Percentiles rank a stretch among this genome's conserved stretches.
These are phyloP conservation scores for Parauchenoglanis punctatus DNA, from an alignment of 2,797 vertebrate species.

Conservation along the genomic window DNA sequence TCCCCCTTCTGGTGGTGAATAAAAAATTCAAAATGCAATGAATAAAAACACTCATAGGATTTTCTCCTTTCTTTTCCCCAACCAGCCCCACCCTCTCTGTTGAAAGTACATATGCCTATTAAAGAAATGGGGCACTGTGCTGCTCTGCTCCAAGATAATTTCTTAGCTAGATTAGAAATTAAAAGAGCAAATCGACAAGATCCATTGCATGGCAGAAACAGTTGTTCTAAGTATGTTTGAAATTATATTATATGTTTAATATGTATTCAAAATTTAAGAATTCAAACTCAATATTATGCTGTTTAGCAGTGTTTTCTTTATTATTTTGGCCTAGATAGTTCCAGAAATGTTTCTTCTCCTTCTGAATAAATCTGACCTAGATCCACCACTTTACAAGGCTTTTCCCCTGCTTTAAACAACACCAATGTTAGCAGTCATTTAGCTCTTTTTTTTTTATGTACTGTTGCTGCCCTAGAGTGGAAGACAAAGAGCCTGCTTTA, in stretches of 20 bases:
- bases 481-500: neutral
- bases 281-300: neutral
- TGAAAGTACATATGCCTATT: neutral
- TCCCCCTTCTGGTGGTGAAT: neutral
- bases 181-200: neutral
- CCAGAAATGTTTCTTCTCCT: neutral
- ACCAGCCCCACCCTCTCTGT: neutral
- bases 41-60: neutral
- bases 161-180: neutral
- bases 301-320: neutral
- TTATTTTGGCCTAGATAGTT: neutral
- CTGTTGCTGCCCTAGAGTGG: neutral
- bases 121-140: neutral
- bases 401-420: neutral
- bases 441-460: neutral
- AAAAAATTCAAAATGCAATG: neutral
- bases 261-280: neutral
- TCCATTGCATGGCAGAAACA: neutral
- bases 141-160: neutral
- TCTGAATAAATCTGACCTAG: neutral
- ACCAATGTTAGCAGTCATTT: neutral
- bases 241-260: neutral
- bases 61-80: neutral
- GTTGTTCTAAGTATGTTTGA: neutral
- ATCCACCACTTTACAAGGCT: neutral